Evolutionary conservation across 2,113 vertebrate genomes (phyloP), one percentile per base, ranked within the genome.

Genomic region (Pseudorasbora parva): DNA sequence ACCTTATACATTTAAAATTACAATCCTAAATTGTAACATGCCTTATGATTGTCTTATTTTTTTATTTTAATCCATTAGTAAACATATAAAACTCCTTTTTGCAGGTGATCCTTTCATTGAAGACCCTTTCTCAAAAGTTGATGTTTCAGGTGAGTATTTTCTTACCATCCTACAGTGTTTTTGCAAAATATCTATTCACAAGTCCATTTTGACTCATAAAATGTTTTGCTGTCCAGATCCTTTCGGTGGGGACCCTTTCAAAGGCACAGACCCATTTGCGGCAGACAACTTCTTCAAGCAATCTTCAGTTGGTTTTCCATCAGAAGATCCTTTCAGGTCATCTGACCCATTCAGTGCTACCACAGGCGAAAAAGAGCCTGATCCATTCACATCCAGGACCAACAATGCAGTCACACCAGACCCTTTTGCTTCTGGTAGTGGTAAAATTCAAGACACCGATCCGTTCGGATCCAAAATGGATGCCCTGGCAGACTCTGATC

Each of bases 171-270:
- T 25, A n/a, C n/a, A 33, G 2, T 49, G 12, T 8, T 14, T 80
- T 43, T 27, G 2, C 14, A 54, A 59, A 43, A 71, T 45, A 33
- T 76, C 33, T 1, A 10, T 78, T 41, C 5, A 23, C 17, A 27
- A 57, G 8, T 41, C 2, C 2, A 30, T 27, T 59, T 57, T 27
- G 2, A 21, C 49, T 68, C 33, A 2, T 5, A 41, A 33, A 12
- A 17, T 17, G 21, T 5, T 43, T 30, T 68, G n/a, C 81, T 23
- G 30, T 86, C 60, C 87, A 98, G 97, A 98, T 94, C 97, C 97
- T 0, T 99, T 99, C 71, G 97, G 97, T 77, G 95, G 95, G 64
- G 98, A 99, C 92, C 98, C 97, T 41, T 99, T 99, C 90, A 99
- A 97, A 95, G 97, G 96, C 85, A 95, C 97, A 3, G 98, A 99